Evolutionary conservation across 2,113 vertebrate species (phyloP), one percentile per base, ranked within the genome.

Genomic region (Pseudorectes ferrugineus): DNA sequence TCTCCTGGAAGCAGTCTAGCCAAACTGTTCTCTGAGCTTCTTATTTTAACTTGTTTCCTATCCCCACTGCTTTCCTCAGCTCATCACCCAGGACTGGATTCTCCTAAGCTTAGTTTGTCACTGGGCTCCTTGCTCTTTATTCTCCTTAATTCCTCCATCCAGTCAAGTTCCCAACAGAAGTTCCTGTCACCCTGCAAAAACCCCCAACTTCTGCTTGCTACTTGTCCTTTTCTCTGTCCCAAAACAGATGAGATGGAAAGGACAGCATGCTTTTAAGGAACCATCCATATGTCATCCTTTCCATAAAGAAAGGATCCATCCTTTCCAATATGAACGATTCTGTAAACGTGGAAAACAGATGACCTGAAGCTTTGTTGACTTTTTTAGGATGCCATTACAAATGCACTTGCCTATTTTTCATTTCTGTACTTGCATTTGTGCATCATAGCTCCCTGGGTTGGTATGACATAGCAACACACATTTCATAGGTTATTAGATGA

Each of bases 401-500:
- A 62, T 33, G 5, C 2, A 21, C 3, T 31, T 63, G 14, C 9
- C 3, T 67, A 5, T 52, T 70, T 82, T 45, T 62, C 1, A 54
- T 45, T 71, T 78, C 46, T 45, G 8, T 62, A n/a, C 14, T 58
- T 48, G 12, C 11, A 43, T 25, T 62, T 61, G 11, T 28, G 8
- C 48, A 23, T 80, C 59, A 73, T 26, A 85, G 14, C 23, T 84
- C 31, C 18, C 33, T 58, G 63, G 33, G 10, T 17, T 71, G 22
- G 5, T 20, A 25, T 66, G 35, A 19, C 35, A 71, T 0, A 4
- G 7, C 10, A 77, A 40, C 11, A 40, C 4, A 4, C 0, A 1
- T 52, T 76, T 82, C 28, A 28, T 25, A 66, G n/a, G n/a, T 10
- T 63, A 6, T 84, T 31, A 58, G 23, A 29, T 54, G 46, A 84